These are phyloP conservation scores for Ectemnius continuus DNA, from an alignment of 2,888 invertebrate species.

Conservation along the genomic window DNA sequence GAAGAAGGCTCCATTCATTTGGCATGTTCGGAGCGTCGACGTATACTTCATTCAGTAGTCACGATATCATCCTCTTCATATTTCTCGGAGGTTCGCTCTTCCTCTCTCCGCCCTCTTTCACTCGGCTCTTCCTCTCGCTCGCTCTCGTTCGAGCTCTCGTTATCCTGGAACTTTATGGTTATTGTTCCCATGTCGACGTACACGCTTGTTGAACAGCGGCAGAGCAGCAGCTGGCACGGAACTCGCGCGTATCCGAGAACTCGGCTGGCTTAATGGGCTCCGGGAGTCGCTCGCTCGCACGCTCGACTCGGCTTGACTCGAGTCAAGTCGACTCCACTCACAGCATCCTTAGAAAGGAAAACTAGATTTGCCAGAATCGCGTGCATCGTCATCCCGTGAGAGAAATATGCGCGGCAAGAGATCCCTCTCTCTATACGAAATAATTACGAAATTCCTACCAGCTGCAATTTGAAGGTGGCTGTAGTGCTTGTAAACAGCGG, in stretches of 20 bases:
- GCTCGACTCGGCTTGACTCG: not conserved
- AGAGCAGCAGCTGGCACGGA: constrained; percentile 48
- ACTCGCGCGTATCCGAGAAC: constrained; percentile 42
- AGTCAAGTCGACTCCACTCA: too few relatives aligned
- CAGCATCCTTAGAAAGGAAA: constrained; percentile 13
- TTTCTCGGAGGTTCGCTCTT: constrained; percentile 11
- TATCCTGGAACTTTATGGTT: constrained; percentile 61
- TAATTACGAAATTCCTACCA: too few relatives aligned
- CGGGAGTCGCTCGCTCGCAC: not conserved
- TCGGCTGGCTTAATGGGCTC: constrained; percentile 41
- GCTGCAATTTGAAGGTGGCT: too few relatives aligned
- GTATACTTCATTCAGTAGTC: constrained; percentile 39
- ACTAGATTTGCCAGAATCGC: constrained; percentile 28
- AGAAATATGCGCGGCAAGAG: too few relatives aligned
- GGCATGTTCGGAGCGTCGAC: not conserved
- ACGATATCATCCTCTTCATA: constrained; percentile 21
- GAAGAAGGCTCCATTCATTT: constrained; percentile 43
- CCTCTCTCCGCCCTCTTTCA: constrained; percentile 8
- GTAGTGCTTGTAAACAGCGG: too few relatives aligned
- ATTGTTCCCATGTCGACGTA: constrained; percentile 55
- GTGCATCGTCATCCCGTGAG: constrained; percentile 22
- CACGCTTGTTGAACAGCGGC: constrained; percentile 54
- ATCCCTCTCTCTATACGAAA: too few relatives aligned
- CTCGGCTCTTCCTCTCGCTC: not conserved
- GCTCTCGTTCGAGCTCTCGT: constrained; percentile 35